Evolutionary conservation across 2,113 vertebrate species (phyloP).

Genomic region (Pogona vitticeps): DNA sequence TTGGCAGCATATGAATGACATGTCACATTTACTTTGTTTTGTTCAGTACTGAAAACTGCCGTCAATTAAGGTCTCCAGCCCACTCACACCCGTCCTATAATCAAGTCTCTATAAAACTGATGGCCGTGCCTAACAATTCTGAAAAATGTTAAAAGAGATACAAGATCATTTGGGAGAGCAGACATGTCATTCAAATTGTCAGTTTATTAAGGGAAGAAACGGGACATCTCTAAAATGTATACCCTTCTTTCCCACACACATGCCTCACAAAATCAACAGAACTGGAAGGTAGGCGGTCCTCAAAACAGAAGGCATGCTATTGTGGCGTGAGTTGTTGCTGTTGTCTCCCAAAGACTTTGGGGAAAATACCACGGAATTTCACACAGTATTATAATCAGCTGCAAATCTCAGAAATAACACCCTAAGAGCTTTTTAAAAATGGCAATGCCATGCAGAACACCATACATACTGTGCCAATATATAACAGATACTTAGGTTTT

Average conservation of each 20-base stretch:
- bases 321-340: too few species aligned
- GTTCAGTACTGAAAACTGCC: not conserved
- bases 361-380: too few species aligned
- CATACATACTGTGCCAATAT: too few species aligned
- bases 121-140: not conserved
- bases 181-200: not conserved
- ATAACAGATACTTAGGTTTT: too few species aligned
- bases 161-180: not conserved
- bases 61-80: not conserved
- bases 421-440: too few species aligned
- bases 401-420: too few species aligned
- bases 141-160: not conserved
- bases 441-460: too few species aligned
- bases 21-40: not conserved
- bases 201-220: not conserved
- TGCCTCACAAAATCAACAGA: not conserved
- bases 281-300: too few species aligned
- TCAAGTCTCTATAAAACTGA: not conserved
- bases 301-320: not conserved
- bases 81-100: not conserved
- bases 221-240: not conserved
- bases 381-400: too few species aligned
- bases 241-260: not conserved
- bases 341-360: too few species aligned
- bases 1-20: not conserved